phyloP scores from a whole-genome alignment of 2,888 invertebrate species.

The Oscheius myriophilus region DNA sequence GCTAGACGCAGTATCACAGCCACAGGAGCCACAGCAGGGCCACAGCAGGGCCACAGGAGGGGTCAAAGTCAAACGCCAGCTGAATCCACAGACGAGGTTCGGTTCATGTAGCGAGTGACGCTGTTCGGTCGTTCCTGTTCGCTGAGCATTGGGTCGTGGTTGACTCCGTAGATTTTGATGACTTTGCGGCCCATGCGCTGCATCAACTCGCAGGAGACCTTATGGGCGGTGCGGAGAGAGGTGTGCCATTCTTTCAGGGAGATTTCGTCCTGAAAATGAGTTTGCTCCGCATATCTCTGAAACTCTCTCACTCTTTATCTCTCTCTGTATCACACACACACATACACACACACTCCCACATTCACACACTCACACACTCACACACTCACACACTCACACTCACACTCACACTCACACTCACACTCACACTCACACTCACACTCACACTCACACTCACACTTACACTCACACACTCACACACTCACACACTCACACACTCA shows the following conservation, averaged over 20 bases:
- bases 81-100: constrained; percentile 69
- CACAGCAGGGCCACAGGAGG: constrained; percentile 3
- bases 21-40: not conserved
- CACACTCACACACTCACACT: no score
- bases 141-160: constrained; percentile 69
- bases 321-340: no score
- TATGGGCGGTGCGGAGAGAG: constrained; percentile 92
- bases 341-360: no score
- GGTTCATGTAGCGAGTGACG: constrained; percentile 66
- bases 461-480: no score
- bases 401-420: no score
- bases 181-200: constrained; percentile 98
- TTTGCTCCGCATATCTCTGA: no score
- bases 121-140: constrained; percentile 67
- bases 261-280: constrained; percentile 86
- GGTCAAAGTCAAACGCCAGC: constrained; percentile 39
- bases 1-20: no score
- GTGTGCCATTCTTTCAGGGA: constrained; percentile 98
- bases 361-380: no score
- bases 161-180: constrained; percentile 95
- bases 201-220: constrained; percentile 91
- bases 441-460: no score
- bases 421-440: no score
- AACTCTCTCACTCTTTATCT: not conserved
- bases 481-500: no score